A percentile compares a stretch with the other conserved stretches of the same genome.
Evolutionary conservation across 2,888 invertebrate species (phyloP).

Genomic region (Platycnemis pennipes): DNA sequence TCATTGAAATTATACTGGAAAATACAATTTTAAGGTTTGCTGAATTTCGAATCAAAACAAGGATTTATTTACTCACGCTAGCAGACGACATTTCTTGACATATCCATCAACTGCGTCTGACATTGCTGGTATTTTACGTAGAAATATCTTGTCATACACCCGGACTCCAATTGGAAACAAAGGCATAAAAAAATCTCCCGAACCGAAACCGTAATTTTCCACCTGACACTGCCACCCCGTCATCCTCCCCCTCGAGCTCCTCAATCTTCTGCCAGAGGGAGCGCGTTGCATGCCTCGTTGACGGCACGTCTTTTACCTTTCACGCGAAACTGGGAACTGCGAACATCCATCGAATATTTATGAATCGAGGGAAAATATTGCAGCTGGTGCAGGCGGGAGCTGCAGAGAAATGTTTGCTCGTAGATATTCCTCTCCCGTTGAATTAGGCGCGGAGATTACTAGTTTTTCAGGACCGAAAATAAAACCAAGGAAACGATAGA

Average conservation of each 20-base stretch:
- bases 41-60: too few relatives aligned
- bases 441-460: neutral
- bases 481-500: neutral
- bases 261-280: neutral
- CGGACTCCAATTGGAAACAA: neutral
- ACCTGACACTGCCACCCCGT: neutral
- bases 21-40: too few relatives aligned
- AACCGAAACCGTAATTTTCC: neutral
- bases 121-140: neutral
- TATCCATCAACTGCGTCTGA: neutral
- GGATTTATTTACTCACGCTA: too few relatives aligned
- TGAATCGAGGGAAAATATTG: neutral
- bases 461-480: neutral
- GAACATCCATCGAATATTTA: slow-evolving; percentile 22
- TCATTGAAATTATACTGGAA: too few relatives aligned
- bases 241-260: neutral
- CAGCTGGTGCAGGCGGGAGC: neutral
- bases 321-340: neutral
- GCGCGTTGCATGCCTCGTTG: slow-evolving; percentile 29
- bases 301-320: slow-evolving; percentile 7
- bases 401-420: neutral
- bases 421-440: neutral
- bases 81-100: neutral
- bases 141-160: neutral
- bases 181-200: neutral